Base-by-base conservation (phyloP, 2,888 invertebrate species). In the Drosophila planitibia region DNA sequence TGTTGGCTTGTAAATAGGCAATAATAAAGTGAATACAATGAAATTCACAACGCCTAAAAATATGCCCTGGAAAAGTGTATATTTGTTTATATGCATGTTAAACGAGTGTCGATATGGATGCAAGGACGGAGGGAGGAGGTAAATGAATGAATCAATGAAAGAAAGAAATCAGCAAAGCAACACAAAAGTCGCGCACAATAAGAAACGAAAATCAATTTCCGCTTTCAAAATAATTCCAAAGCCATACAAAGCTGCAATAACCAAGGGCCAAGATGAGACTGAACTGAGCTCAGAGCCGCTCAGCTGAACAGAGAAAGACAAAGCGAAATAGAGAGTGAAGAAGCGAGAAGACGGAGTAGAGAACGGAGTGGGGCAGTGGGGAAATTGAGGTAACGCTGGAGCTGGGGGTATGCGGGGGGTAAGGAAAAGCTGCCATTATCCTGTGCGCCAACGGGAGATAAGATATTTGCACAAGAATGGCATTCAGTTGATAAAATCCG, bases 381-480 rank as follows among this genome's bases (percentile, higher is more conserved):
- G 47, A 44, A 66, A 53, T 44, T 35, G 67, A 54, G 68, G 68
- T 68, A 39, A 16, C n/a, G 35, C 35, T 58, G n/a, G 19, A 55
- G 22, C 35, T n/a, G 22, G 33, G 37, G 41, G 57, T 7, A n/a
- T 41, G 44, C 5, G 55, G 55, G n/a, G 39, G 25, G 44, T n/a
- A 60, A 58, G 60, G 53, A 84, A 85, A 89, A 74, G 85, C 82
- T 89, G 79, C 89, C 83, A 87, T 87, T 87, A 87, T 90, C 82
- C 89, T 71, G 82, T 61, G 80, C 71, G 87, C 74, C 70, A 74
- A 72, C 57, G 65, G 72, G 77, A 81, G 91, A 91, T 91, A 91
- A 91, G 92, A 83, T 86, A 90, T 91, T 90, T 88, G 91, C 92
- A 91, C 91, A 88, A 91, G 86, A 91, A 91, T 88, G 90, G 91